A percentile compares a stretch with the other conserved stretches of the same genome.
phyloP scores from a whole-genome alignment of 1,140 invertebrate genomes.

The Camponotus floridanus region DNA sequence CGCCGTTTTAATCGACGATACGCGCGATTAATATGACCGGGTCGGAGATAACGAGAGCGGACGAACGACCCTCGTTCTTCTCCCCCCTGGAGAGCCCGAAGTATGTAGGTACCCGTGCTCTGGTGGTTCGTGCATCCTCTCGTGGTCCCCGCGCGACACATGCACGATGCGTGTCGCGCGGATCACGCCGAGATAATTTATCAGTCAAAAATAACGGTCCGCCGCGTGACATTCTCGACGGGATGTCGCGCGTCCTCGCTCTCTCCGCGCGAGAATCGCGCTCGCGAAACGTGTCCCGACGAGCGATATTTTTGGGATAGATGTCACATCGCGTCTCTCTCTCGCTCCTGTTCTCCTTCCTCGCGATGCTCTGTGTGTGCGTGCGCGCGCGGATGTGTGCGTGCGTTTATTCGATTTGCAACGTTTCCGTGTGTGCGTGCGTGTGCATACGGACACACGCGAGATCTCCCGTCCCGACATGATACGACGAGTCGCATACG shows the following conservation, averaged over 20 bases:
- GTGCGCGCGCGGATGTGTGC: slow-evolving; percentile 38
- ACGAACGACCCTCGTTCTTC: slow-evolving; percentile 62
- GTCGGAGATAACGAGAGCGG: slow-evolving; percentile 64
- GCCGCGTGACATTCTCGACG: slow-evolving; percentile 54
- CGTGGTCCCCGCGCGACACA: slow-evolving; percentile 75
- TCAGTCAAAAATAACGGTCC: slow-evolving; percentile 71
- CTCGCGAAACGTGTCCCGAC: slow-evolving; percentile 70
- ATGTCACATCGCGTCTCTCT: slow-evolving; percentile 78
- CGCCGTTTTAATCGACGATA: slow-evolving; percentile 71
- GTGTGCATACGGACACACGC: not conserved
- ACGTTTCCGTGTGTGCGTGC: slow-evolving; percentile 3
- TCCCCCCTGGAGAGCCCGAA: slow-evolving; percentile 67
- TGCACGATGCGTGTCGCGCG: slow-evolving; percentile 45
- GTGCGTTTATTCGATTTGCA: not conserved
- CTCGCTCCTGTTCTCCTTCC: slow-evolving; percentile 56
- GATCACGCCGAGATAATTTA: slow-evolving; percentile 60
- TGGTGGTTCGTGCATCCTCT: slow-evolving; percentile 70
- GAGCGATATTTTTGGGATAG: slow-evolving; percentile 81
- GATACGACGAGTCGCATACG: not conserved
- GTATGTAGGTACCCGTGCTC: slow-evolving; percentile 70
- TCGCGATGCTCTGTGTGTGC: not conserved
- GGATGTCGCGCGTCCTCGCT: slow-evolving; percentile 24
- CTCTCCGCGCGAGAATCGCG: not conserved
- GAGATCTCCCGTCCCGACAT: not conserved
- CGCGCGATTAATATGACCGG: slow-evolving; percentile 74